Conservation (phyloP, 2,888 invertebrate genomes). For the Drosophila monieri region DNA sequence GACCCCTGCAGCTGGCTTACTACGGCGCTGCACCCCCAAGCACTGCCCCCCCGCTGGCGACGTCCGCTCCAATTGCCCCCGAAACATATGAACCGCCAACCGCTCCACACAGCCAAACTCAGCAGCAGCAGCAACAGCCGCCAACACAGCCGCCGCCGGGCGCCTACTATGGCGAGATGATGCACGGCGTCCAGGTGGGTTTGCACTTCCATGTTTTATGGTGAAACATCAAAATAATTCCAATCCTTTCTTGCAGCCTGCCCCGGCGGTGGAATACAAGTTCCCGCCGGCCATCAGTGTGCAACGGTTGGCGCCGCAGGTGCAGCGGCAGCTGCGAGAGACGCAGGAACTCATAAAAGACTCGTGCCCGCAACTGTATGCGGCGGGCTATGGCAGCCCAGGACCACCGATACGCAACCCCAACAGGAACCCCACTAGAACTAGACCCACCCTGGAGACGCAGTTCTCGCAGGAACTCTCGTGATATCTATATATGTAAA, state of each 20-base stretch:
- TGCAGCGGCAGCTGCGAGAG: conserved; percentile 84
- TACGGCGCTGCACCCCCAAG: conserved; percentile 76
- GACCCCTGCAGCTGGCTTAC: conserved; percentile 82
- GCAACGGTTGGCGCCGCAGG: conserved; percentile 84
- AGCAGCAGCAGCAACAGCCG: conserved; percentile 62
- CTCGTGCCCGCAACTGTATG: conserved; percentile 84
- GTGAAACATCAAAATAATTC: not conserved
- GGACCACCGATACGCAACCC: conserved; percentile 84
- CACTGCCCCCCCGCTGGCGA: conserved; percentile 68
- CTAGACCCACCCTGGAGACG: conserved; percentile 84
- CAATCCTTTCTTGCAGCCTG: conserved; percentile 24
- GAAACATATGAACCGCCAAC: conserved; percentile 71
- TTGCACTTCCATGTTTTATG: not conserved
- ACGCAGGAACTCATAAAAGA: conserved; percentile 85
- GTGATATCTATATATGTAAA: conserved; percentile 84
- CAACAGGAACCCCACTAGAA: conserved; percentile 82
- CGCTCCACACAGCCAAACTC: conserved; percentile 82
- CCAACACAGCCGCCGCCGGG: conserved; percentile 59
- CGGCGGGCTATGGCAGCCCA: conserved; percentile 84
- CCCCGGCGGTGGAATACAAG: conserved; percentile 83
- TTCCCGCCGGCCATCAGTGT: conserved; percentile 84
- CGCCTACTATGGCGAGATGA: conserved; percentile 82
- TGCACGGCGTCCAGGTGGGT: conserved; percentile 83
- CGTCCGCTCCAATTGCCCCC: conserved; percentile 59
- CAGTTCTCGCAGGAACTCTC: conserved; percentile 85